Base-by-base conservation (phyloP, 2,113 vertebrate species). In the Tetraodon nigroviridis region DNA sequence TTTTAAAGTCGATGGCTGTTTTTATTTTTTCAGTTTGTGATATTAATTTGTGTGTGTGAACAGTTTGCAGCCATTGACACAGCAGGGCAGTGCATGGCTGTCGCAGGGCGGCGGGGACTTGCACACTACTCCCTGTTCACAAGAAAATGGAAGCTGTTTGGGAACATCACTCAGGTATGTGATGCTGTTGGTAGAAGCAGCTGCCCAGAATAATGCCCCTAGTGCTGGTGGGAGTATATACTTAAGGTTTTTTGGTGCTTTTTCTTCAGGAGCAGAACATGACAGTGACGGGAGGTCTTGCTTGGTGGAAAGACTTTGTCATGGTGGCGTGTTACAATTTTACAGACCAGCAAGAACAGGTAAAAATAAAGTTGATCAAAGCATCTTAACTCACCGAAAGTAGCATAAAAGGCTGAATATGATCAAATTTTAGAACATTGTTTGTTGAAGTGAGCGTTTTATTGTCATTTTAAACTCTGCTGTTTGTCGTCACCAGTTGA, bases 81-180 rank as follows among this genome's bases (percentile, higher is more conserved):
- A 42, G 89, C 90, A 68, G 96, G 95, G 61, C 96, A 97, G 84
- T 96, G 93, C 88, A 91, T 98, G 86, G 94, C 95, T 72, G 93
- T 99, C 54, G 95, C 94, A 72, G 97, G 96, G 74, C 93, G 93
- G 73, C 94, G 92, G 84, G 97, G 97, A 64, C 96, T 99, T 92
- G 97, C 95, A 88, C 95, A 98, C 89, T 99, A 98, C 83, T 98
- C 95, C 58, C 90, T 98, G 80, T 91, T 92, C 73, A 96, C 92
- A 78, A 94, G 98, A 85, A 99, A 98, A 88, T 99, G 97, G 97
- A 99, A 98, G 71, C 87, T 99, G 61, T 99, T 99, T 86, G 97
- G 97, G 72, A 99, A 98, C 67, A 92, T 98, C 83, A 98, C 96
- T 73, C 97, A 99, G 94, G 97, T 98, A 84, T 1, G 45, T 47